Evolutionary conservation across 2,113 vertebrate species (phyloP).

Genomic region (Coturnix japonica): DNA sequence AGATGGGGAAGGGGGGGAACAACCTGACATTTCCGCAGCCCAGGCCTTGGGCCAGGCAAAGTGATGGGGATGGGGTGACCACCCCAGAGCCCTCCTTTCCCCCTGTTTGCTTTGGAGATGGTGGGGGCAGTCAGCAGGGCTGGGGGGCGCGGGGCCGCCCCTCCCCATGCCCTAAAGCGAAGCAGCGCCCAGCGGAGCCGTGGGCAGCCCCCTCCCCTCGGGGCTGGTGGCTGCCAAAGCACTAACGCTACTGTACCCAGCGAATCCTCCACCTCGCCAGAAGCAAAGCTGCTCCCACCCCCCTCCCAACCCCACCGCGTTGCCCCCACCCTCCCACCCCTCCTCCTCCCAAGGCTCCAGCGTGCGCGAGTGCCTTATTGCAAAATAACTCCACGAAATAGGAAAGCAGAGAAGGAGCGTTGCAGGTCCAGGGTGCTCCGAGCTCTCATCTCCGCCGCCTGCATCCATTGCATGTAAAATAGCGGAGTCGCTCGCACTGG

Average conservation of each 20-base stretch:
- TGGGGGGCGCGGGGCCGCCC: not conserved
- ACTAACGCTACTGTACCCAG: not conserved
- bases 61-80: not conserved
- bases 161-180: not conserved
- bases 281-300: not conserved
- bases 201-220: not conserved
- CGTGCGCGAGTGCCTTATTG: not conserved
- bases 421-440: not conserved
- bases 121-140: not conserved
- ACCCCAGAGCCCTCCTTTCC: not conserved
- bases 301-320: rapidly evolving
- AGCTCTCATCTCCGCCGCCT: not conserved
- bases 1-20: not conserved
- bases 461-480: not conserved
- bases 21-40: not conserved
- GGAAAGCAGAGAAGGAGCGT: not conserved
- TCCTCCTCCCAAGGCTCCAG: not conserved
- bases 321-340: not conserved
- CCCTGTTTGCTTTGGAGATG: not conserved
- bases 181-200: not conserved
- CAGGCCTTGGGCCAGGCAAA: not conserved
- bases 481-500: not conserved
- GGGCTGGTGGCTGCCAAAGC: not conserved
- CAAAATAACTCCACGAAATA: not conserved
- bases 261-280: not conserved